Evolutionary conservation across 1,140 invertebrate genomes (phyloP).

Genomic region (Platyura marginata): DNA sequence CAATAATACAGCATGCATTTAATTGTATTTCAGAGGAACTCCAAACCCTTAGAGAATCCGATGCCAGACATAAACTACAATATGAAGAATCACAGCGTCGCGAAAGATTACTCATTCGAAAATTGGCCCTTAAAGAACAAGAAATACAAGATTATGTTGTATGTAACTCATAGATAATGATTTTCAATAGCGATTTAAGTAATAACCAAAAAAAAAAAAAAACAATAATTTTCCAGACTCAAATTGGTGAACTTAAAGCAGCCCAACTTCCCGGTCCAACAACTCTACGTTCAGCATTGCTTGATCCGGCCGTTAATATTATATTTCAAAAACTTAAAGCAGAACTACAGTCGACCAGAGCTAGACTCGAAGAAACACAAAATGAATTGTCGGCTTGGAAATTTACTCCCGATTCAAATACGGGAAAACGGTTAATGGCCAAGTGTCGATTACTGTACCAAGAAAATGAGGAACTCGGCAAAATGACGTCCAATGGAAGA

Average conservation of each 20-base stretch:
- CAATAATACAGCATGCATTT: too few species aligned
- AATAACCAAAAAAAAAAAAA: too few species aligned
- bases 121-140: slow-evolving; percentile 86
- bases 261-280: slow-evolving; percentile 59
- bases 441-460: slow-evolving; percentile 92
- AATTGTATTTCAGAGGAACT: slow-evolving; percentile 59
- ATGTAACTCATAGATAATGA: too few species aligned
- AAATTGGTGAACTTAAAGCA: slow-evolving; percentile 78
- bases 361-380: slow-evolving; percentile 89
- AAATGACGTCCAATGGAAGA: slow-evolving; percentile 85
- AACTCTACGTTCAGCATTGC: slow-evolving; percentile 58
- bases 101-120: slow-evolving; percentile 79
- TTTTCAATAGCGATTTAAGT: too few species aligned
- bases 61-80: slow-evolving; percentile 66
- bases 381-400: slow-evolving; percentile 97
- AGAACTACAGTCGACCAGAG: slow-evolving; percentile 75
- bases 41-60: slow-evolving; percentile 52
- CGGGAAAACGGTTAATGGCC: slow-evolving; percentile 93
- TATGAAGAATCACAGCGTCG: slow-evolving; percentile 66
- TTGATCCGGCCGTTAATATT: slow-evolving; percentile 93
- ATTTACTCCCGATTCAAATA: slow-evolving; percentile 95
- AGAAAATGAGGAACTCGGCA: slow-evolving; percentile 95
- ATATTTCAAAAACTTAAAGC: slow-evolving; percentile 80
- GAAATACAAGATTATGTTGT: slow-evolving; percentile 92
- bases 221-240: slow-evolving; percentile 41